These are phyloP conservation scores for Plotosus lineatus DNA, from an alignment of 2,113 vertebrate genomes.

Conservation along the genomic window DNA sequence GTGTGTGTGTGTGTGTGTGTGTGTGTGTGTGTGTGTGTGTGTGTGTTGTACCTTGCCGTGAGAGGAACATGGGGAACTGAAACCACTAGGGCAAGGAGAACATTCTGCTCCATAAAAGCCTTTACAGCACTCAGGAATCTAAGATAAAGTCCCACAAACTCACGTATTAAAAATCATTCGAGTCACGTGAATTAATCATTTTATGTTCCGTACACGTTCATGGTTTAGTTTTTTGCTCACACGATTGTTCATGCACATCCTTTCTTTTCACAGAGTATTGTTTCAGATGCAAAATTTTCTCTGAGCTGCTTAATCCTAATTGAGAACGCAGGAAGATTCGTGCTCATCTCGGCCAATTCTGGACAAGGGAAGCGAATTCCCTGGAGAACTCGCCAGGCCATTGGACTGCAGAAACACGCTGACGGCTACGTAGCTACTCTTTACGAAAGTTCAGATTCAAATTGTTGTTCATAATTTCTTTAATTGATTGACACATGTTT, in stretches of 20 bases:
- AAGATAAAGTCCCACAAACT: background rate
- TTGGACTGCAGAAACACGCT: too few species aligned
- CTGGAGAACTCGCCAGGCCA: too few species aligned
- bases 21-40: background rate
- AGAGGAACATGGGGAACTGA: slow-evolving; percentile 78
- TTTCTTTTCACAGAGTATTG: background rate
- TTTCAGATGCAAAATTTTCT: too few species aligned
- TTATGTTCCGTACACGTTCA: background rate
- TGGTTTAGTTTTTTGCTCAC: background rate
- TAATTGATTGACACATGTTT: background rate
- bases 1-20: slow-evolving; percentile 13
- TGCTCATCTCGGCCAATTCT: too few species aligned
- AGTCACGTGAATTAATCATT: background rate
- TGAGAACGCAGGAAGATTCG: too few species aligned
- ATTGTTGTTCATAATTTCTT: too few species aligned
- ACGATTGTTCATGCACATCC: background rate
- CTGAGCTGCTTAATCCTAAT: too few species aligned
- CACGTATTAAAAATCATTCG: background rate
- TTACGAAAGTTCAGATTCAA: too few species aligned
- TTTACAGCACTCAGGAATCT: slow-evolving; percentile 83
- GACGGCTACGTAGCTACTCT: too few species aligned
- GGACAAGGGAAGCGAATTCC: too few species aligned
- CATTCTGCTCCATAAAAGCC: slow-evolving; percentile 90
- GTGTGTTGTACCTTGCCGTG: slow-evolving; percentile 79
- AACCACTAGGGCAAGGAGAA: slow-evolving; percentile 83